Conservation (phyloP, 2,113 vertebrate genomes). For the Mastomys natalensis region DNA sequence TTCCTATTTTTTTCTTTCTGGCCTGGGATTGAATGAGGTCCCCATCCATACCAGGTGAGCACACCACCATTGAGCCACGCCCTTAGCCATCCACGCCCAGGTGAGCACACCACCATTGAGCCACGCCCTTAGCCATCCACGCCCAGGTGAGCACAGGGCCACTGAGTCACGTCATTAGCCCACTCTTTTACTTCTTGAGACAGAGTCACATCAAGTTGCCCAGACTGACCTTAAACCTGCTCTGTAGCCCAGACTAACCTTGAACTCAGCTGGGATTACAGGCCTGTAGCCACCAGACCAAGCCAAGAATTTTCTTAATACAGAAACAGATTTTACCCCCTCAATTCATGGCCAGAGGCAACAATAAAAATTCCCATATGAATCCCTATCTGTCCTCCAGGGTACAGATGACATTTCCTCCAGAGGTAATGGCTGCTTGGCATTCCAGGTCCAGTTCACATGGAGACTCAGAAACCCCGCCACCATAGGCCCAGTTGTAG, state of each 20-base stretch:
- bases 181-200: background rate
- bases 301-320: background rate
- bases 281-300: background rate
- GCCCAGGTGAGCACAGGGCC: background rate
- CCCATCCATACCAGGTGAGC: background rate
- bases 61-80: background rate
- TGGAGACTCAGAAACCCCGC: fast-evolving
- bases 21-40: too few relatives aligned
- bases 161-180: background rate
- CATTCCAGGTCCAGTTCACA: background rate
- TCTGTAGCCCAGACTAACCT: background rate
- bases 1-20: background rate
- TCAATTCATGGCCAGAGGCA: background rate
- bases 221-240: background rate
- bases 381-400: background rate
- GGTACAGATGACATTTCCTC: background rate
- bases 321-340: background rate
- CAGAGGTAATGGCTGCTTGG: background rate
- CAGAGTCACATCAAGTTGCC: background rate
- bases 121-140: background rate
- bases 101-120: too few relatives aligned
- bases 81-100: too few relatives aligned
- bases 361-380: background rate
- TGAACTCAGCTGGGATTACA: background rate
- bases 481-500: background rate